These are phyloP conservation scores for Urocolius indicus DNA, from an alignment of 2,113 vertebrate species.

Conservation along the genomic window DNA sequence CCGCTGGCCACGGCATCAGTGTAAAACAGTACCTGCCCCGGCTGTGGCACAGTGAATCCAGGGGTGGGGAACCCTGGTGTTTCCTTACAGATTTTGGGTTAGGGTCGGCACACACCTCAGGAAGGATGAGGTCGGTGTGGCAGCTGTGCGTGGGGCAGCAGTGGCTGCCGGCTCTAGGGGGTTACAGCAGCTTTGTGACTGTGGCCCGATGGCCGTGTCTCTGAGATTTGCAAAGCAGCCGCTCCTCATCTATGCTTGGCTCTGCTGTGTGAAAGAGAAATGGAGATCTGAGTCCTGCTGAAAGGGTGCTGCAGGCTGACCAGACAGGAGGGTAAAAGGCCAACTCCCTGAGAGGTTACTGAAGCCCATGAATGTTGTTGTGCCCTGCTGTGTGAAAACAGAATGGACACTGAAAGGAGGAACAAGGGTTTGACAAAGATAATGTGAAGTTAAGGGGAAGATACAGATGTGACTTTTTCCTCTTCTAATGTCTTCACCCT, in stretches of 20 bases:
- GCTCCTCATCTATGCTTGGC: rapidly evolving
- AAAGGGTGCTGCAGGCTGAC: not conserved
- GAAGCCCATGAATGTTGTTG: rapidly evolving
- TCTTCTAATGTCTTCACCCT: not conserved
- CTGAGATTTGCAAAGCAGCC: not conserved
- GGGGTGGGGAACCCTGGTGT: not conserved
- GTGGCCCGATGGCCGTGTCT: rapidly evolving
- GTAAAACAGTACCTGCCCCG: no score
- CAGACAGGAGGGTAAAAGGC: not conserved
- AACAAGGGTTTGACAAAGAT: not conserved
- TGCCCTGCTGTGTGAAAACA: not conserved
- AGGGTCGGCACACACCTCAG: rapidly evolving
- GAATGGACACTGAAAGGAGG: not conserved
- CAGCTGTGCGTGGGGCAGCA: rapidly evolving
- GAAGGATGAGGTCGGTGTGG: rapidly evolving
- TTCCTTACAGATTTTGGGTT: not conserved
- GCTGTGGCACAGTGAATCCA: rapidly evolving
- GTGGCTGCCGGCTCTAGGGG: no score
- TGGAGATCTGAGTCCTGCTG: not conserved
- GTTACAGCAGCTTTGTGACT: rapidly evolving
- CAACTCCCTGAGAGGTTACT: rapidly evolving
- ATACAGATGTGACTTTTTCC: not conserved
- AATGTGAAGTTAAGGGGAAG: not conserved
- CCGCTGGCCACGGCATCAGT: rapidly evolving
- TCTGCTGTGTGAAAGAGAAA: not conserved